A percentile compares a stretch with the other conserved stretches of the same genome.
Evolutionary conservation across 2,113 vertebrate genomes (phyloP).

Genomic region (Atractosteus spatula): DNA sequence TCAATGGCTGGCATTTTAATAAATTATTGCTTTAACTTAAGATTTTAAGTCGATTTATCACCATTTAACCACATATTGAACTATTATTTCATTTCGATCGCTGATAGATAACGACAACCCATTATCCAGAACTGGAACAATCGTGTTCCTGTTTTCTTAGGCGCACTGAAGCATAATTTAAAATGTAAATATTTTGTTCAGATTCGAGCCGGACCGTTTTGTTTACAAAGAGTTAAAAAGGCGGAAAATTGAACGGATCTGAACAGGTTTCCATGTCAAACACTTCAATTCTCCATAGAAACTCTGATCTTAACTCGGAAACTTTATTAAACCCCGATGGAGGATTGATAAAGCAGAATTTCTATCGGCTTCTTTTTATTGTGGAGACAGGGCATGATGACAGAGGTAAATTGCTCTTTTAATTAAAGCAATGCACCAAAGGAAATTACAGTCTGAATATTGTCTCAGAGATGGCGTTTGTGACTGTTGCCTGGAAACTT

Average conservation of each 20-base stretch:
- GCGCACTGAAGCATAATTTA: conserved; percentile 52
- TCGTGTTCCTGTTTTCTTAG: conserved; percentile 64
- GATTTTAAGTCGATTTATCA: not conserved
- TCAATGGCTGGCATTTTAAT: too few species aligned
- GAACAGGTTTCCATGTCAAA: conserved; percentile 80
- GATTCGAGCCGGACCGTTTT: conserved; percentile 56
- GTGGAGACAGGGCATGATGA: conserved; percentile 73
- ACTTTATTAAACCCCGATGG: conserved; percentile 90
- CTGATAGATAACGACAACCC: conserved; percentile 47
- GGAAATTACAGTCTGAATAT: conserved; percentile 88
- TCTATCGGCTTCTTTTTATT: conserved; percentile 69
- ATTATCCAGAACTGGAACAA: conserved; percentile 38
- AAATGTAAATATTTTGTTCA: conserved; percentile 69
- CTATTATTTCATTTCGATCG: conserved; percentile 43
- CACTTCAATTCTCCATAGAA: conserved; percentile 87
- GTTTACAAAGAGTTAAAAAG: conserved; percentile 87
- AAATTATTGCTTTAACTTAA: too few species aligned
- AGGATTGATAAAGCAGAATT: conserved; percentile 78
- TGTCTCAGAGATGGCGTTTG: conserved; percentile 74
- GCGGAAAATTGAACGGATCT: conserved; percentile 82
- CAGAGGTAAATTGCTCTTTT: conserved; percentile 85
- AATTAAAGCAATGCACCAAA: conserved; percentile 85
- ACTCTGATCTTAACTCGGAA: conserved; percentile 77
- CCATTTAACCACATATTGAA: conserved; percentile 26
- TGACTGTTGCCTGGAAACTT: conserved; percentile 86